phyloP scores from a whole-genome alignment of 2,113 vertebrate genomes.

The Nicator chloris region DNA sequence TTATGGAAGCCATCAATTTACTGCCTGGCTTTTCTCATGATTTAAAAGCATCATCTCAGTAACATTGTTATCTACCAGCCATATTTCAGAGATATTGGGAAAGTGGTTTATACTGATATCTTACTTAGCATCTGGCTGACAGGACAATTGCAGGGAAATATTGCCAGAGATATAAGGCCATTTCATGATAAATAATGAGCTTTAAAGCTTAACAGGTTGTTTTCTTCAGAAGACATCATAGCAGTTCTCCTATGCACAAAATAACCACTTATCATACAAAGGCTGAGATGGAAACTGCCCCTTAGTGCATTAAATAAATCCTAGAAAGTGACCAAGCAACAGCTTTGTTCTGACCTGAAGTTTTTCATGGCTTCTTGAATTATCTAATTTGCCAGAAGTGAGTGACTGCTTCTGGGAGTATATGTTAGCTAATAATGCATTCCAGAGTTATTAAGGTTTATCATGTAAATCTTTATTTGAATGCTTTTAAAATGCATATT shows the following conservation, averaged over 20 bases:
- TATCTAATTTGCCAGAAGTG: constrained; percentile 36
- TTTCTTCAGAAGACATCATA: not conserved
- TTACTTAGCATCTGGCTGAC: constrained; percentile 33
- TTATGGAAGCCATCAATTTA: not conserved
- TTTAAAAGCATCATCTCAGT: constrained; percentile 18
- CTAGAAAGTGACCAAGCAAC: not conserved
- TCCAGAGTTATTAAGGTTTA: constrained; percentile 15
- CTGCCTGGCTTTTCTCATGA: not conserved
- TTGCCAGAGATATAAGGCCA: not conserved
- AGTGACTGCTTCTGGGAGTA: constrained; percentile 11
- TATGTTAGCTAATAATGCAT: not conserved
- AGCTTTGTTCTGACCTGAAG: not conserved
- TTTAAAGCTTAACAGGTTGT: constrained; percentile 30
- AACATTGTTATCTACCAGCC: constrained; percentile 15
- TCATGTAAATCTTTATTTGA: constrained; percentile 45
- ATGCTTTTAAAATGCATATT: constrained; percentile 44
- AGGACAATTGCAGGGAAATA: constrained; percentile 34
- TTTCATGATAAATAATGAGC: constrained; percentile 32
- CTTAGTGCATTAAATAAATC: constrained; percentile 5
- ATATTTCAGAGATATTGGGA: constrained; percentile 25
- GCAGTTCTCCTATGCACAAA: not conserved
- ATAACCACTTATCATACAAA: not conserved
- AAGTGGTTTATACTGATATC: constrained; percentile 5
- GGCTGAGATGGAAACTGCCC: not conserved
- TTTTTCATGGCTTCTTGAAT: constrained; percentile 14